Evolutionary conservation across 2,888 invertebrate genomes (phyloP).

Genomic region (Pachliopta kotzebuea): DNA sequence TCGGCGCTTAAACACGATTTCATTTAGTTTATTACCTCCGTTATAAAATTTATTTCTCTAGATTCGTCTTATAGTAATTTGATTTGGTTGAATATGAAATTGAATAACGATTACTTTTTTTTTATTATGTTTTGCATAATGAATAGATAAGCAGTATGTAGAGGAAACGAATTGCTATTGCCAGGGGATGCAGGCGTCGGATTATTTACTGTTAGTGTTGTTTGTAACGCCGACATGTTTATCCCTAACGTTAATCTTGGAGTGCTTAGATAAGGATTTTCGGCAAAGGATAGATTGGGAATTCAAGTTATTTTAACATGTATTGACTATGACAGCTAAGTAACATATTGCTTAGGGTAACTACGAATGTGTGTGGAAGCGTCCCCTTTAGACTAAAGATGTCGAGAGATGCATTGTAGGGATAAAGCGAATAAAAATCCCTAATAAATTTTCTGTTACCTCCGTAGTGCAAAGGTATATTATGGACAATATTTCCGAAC

Average conservation of each 20-base stretch:
- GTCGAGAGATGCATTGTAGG: no score
- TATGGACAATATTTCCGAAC: no score
- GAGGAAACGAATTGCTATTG: conserved; percentile 30
- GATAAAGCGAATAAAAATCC: no score
- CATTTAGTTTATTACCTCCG: conserved; percentile 65
- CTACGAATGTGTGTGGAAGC: no score
- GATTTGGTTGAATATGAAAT: conserved; percentile 66
- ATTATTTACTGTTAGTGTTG: conserved; percentile 22
- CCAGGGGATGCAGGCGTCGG: conserved; percentile 16
- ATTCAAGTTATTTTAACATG: no score
- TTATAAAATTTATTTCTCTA: conserved; percentile 63
- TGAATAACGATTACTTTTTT: conserved; percentile 58
- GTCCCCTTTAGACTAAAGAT: no score
- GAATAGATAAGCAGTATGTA: conserved; percentile 36
- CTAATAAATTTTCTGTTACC: no score
- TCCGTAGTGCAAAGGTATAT: no score
- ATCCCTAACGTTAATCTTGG: conserved; percentile 3
- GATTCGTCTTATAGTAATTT: conserved; percentile 62
- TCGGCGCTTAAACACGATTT: conserved; percentile 67
- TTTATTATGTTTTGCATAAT: conserved; percentile 56
- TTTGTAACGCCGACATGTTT: conserved; percentile 20
- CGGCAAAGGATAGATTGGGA: background rate
- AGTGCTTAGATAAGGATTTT: background rate
- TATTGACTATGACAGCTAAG: no score
- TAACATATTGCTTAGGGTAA: no score